phyloP scores from a whole-genome alignment of 2,888 invertebrate species.

The Netelia melanura region DNA sequence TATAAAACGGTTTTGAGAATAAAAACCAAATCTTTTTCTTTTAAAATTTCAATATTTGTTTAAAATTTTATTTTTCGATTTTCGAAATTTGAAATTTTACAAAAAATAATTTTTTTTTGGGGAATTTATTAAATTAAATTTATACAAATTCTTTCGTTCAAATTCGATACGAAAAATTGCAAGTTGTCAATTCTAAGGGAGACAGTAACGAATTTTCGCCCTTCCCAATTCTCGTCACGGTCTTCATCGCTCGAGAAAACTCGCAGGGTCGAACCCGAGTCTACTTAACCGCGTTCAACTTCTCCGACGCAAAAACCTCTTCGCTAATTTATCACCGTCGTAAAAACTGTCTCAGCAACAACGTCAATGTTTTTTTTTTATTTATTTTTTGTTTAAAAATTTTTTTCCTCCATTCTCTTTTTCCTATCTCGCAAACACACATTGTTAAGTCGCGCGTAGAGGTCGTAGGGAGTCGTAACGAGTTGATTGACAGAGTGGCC shows the following conservation, averaged over 20 bases:
- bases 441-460: constrained; percentile 11
- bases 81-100: no score
- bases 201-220: no score
- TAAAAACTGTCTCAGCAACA: constrained; percentile 1
- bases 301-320: background rate
- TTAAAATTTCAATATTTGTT: no score
- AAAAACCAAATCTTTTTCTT: no score
- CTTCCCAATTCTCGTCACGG: no score
- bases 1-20: no score
- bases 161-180: no score
- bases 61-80: no score
- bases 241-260: background rate
- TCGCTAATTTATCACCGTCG: constrained; percentile 13
- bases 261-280: background rate
- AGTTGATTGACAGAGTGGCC: constrained; percentile 56
- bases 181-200: no score
- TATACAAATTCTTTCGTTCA: no score
- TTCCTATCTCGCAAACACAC: background rate
- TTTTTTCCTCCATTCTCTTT: background rate
- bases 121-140: no score
- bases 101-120: no score
- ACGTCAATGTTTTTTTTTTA: background rate
- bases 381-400: background rate
- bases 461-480: constrained; percentile 37
- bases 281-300: background rate